Evolutionary conservation across 92 coral and sea anemone genomes (phyloP), one percentile per base, ranked within the genome.

Genomic region (Epizoanthus stellaris): DNA sequence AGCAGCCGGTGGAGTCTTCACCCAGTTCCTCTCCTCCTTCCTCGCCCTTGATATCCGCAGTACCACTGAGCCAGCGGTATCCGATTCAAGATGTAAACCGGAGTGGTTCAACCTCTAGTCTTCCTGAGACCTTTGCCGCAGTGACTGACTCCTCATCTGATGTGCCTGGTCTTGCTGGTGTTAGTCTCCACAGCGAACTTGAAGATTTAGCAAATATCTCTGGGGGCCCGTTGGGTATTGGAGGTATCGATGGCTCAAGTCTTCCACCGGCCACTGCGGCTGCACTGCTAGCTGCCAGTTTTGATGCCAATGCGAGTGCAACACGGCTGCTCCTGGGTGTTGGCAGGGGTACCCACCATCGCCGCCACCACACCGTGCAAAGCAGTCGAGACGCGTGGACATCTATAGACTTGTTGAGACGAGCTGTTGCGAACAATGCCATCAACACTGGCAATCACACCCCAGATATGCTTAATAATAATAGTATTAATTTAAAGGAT

Each of bases 361-460:
- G 93, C 34, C 95, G 99, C 47, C 97, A 94, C 81, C 99, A 94
- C 89, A 94, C 99, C 21, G 99, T 88, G 34, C 95, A 92, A 16
- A 80, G 98, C 17, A 82, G 91, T 62, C 97, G 93, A 61, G 99
- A 97, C 19, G 93, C 98, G 25, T 93, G 97, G 94, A 91, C 93
- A 76, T 92, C 91, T n/a, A 80, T 94, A 82, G 99, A 97, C 74
- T 88, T 97, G 49, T 66, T 97, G 34, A 88, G 99, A 69, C 94
- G 98, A 34, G 97, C 98, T 54, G 89, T 94, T 12, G 97, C 95
- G 2, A 97, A 94, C 68, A 94, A 94, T 70, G 94, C 90, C 47
- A 57, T 91, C 21, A 88, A 80, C 68, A 45, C 93, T 36, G 93
- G 85, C 56, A 90, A 86, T 85, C 94, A 94, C 94, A 88, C 98